A percentile compares a stretch with the other conserved stretches of the same genome.
Evolutionary conservation across 2,113 vertebrate species (phyloP).

Genomic region (Nesogale talazaci): DNA sequence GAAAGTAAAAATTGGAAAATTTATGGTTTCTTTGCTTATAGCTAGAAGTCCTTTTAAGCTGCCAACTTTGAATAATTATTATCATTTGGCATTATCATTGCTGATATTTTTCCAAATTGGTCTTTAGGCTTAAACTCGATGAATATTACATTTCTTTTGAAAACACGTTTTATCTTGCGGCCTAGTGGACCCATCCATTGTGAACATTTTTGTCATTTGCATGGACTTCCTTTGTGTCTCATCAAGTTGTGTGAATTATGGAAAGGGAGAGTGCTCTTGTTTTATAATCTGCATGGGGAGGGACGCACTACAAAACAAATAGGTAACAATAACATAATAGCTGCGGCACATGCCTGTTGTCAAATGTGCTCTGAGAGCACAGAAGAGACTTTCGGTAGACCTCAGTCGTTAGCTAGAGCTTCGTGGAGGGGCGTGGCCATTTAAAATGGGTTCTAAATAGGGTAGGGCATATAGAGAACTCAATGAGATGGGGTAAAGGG

Average conservation of each 20-base stretch:
- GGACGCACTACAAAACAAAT: constrained; percentile 56
- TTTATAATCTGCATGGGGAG: constrained; percentile 68
- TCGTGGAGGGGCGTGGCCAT: constrained; percentile 1
- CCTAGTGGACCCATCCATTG: constrained; percentile 65
- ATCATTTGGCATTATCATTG: constrained; percentile 58
- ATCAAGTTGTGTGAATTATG: constrained; percentile 65
- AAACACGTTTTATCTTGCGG: constrained; percentile 71
- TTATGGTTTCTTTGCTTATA: constrained; percentile 84
- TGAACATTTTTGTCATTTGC: constrained; percentile 64
- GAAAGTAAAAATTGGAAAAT: constrained; percentile 91
- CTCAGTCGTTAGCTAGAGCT: constrained; percentile 36
- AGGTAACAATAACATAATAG: constrained; percentile 36
- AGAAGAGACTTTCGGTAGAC: constrained; percentile 17
- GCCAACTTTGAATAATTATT: constrained; percentile 70
- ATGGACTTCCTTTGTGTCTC: constrained; percentile 69
- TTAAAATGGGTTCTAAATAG: constrained; percentile 21
- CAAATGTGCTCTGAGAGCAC: neutral
- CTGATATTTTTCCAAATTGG: constrained; percentile 72
- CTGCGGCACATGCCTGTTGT: constrained; percentile 21
- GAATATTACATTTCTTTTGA: constrained; percentile 67
- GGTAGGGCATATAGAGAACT: neutral
- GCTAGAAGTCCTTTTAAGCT: constrained; percentile 62
- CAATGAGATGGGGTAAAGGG: constrained; percentile 4
- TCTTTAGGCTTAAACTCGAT: constrained; percentile 70
- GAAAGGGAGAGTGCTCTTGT: constrained; percentile 51